A percentile compares a stretch with the other conserved stretches of the same genome.
These are phyloP conservation scores for Meriones psammophilus DNA, from an alignment of 2,797 vertebrate genomes.

Conservation along the genomic window DNA sequence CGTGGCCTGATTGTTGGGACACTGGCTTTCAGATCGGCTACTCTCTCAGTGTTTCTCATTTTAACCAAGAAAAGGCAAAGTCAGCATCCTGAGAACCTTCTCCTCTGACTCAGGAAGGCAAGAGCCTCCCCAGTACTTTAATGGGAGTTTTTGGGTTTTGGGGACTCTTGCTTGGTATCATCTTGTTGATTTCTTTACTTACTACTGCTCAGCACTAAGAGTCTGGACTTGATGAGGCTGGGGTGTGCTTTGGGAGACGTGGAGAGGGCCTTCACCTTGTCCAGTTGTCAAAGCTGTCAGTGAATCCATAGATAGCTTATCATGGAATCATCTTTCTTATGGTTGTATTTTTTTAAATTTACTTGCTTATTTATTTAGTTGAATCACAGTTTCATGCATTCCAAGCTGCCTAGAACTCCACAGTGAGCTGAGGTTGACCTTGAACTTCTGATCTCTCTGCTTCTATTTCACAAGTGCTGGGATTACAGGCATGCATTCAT, in stretches of 20 bases:
- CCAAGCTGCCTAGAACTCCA: not conserved
- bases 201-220: not conserved
- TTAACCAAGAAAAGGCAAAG: not conserved
- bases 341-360: not conserved
- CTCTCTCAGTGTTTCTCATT: not conserved
- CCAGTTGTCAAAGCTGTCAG: not conserved
- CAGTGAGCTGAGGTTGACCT: not conserved
- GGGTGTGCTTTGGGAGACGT: no score
- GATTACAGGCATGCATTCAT: not conserved
- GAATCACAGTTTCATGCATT: not conserved
- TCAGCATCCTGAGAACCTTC: not conserved
- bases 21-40: not conserved
- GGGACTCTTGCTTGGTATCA: not conserved
- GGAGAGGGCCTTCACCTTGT: not conserved
- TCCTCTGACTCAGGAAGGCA: not conserved
- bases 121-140: not conserved
- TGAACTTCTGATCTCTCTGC: not conserved
- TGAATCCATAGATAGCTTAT: not conserved
- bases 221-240: not conserved
- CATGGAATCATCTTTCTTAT: not conserved
- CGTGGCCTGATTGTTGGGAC: not conserved
- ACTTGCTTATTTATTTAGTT: not conserved
- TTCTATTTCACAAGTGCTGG: not conserved
- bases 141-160: not conserved
- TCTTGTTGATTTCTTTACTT: constrained; percentile 1